A percentile compares a stretch with the other conserved stretches of the same genome.
Evolutionary conservation across 2,797 vertebrate genomes (phyloP).

Genomic region (Meriones psammophilus): DNA sequence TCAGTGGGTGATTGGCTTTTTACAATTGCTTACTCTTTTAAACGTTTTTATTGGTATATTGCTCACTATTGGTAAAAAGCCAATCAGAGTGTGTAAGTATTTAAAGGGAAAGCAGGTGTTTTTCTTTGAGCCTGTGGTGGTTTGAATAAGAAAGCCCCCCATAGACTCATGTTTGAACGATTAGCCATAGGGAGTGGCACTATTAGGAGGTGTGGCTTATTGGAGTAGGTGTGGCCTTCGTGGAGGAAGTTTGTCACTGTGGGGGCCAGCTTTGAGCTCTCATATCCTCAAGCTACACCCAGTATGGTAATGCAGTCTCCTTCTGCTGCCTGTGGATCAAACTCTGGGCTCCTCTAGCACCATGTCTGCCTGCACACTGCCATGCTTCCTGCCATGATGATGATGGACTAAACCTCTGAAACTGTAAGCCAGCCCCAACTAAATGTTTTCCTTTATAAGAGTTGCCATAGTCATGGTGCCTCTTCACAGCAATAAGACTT

Average conservation of each 20-base stretch:
- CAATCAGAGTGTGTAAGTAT: neutral
- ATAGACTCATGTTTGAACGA: neutral
- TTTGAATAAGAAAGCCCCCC: neutral
- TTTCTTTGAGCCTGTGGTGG: neutral
- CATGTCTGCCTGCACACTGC: too few species aligned
- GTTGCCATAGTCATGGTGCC: neutral
- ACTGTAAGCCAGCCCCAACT: too few species aligned
- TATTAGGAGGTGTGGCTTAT: neutral
- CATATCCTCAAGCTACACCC: too few species aligned
- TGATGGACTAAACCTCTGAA: too few species aligned
- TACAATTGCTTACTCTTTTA: too few species aligned
- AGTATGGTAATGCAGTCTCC: too few species aligned
- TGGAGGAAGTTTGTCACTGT: neutral
- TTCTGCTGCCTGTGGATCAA: too few species aligned
- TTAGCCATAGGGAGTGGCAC: neutral
- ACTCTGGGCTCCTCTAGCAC: too few species aligned
- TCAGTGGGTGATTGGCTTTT: neutral
- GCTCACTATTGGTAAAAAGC: neutral
- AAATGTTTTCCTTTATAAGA: too few species aligned
- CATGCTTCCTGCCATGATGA: too few species aligned
- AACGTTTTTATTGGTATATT: too few species aligned
- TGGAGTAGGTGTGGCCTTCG: neutral
- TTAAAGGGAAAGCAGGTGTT: slow-evolving; percentile 30
- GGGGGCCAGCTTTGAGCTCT: neutral
- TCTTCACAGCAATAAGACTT: neutral